phyloP scores from a whole-genome alignment of 2,888 invertebrate genomes.

The Unio delphinus region DNA sequence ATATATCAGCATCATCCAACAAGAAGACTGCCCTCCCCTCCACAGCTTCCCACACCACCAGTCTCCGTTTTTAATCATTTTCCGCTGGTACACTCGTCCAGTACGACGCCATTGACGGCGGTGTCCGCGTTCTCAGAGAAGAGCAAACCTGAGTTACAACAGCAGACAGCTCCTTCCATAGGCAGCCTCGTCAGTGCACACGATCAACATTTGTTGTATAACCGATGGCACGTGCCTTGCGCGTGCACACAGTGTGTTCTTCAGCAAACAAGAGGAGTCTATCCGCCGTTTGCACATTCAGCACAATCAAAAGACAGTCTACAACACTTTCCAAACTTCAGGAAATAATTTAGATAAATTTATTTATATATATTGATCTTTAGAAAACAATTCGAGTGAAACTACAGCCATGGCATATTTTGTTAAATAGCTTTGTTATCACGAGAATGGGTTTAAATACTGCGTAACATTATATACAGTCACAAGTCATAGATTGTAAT shows the following conservation, averaged over 20 bases:
- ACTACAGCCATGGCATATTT: too few species aligned
- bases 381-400: not conserved
- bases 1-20: slow-evolving; percentile 48
- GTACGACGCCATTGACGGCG: slow-evolving; percentile 12
- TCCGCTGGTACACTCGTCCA: slow-evolving; percentile 14
- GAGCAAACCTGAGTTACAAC: slow-evolving; percentile 9
- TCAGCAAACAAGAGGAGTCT: slow-evolving; percentile 27
- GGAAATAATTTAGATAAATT: not conserved
- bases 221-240: slow-evolving; percentile 52
- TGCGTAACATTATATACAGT: too few species aligned
- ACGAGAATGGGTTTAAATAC: too few species aligned
- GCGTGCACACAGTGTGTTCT: slow-evolving; percentile 52
- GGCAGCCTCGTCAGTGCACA: slow-evolving; percentile 26
- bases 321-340: not conserved
- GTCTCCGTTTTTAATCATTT: slow-evolving; percentile 4
- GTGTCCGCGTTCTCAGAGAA: not conserved
- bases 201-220: slow-evolving; percentile 45
- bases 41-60: slow-evolving; percentile 23
- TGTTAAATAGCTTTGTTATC: too few species aligned
- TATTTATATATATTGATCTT: not conserved
- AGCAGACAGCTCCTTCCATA: slow-evolving; percentile 12
- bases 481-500: too few species aligned
- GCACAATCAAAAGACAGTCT: too few species aligned
- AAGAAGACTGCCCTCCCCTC: slow-evolving; percentile 24
- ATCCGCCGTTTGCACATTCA: not conserved